These are phyloP conservation scores for Sebastes miniatus DNA, from an alignment of 2,797 vertebrate genomes.

Conservation along the genomic window DNA sequence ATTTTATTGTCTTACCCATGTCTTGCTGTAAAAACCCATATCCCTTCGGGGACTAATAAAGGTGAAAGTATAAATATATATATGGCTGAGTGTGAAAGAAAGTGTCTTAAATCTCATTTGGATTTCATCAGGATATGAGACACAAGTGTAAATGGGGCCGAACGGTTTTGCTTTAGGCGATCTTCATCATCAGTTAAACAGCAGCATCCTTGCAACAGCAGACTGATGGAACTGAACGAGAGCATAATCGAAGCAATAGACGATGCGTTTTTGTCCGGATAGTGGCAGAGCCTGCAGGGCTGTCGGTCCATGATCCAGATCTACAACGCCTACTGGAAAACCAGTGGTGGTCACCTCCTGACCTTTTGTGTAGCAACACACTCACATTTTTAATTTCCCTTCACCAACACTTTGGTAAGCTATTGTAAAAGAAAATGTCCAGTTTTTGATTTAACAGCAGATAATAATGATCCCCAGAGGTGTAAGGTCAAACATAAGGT, in stretches of 20 bases:
- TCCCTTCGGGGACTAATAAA: too few relatives aligned
- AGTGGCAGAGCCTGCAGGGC: too few relatives aligned
- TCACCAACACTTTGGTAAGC: neutral
- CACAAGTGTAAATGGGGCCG: too few relatives aligned
- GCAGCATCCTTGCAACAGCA: too few relatives aligned
- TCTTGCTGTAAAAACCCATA: too few relatives aligned
- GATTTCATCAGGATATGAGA: neutral
- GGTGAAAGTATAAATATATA: too few relatives aligned
- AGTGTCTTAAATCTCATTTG: neutral
- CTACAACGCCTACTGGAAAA: neutral
- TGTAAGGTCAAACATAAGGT: neutral
- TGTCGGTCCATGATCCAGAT: too few relatives aligned
- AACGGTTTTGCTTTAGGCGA: too few relatives aligned
- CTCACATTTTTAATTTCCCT: neutral
- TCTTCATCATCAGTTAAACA: too few relatives aligned
- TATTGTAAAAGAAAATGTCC: neutral
- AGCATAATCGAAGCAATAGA: too few relatives aligned
- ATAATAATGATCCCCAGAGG: neutral
- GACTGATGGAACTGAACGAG: too few relatives aligned
- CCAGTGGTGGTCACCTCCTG: neutral
- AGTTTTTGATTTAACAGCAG: neutral
- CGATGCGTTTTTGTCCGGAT: too few relatives aligned
- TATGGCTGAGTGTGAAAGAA: neutral
- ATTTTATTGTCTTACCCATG: neutral
- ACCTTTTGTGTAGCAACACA: neutral